Percentiles rank a stretch among this genome's conserved stretches.
phyloP scores from a whole-genome alignment of 2,113 vertebrate species.

The Chloropsis hardwickii region DNA sequence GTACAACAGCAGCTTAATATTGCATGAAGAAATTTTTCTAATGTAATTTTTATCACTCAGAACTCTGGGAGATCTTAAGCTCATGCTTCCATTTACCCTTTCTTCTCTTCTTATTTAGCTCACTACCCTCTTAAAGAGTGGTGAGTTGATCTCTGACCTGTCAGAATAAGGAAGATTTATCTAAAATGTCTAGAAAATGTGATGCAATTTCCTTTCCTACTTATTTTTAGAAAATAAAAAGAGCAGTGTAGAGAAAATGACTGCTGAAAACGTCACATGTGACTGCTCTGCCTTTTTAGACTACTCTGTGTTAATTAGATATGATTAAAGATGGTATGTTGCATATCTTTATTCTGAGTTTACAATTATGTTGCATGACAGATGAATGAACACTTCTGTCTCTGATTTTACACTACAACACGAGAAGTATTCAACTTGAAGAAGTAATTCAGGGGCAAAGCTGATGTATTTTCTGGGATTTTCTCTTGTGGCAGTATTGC shows the following conservation, averaged over 20 bases:
- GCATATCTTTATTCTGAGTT: background rate
- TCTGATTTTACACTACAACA: background rate
- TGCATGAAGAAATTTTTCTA: conserved; percentile 1
- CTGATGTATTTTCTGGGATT: background rate
- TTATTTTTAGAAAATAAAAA: background rate
- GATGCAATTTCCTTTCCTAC: background rate
- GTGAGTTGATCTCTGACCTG: background rate
- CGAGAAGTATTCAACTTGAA: background rate
- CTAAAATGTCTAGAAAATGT: background rate
- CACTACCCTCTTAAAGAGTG: background rate
- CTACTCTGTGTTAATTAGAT: background rate
- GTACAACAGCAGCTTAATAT: conserved; percentile 7
- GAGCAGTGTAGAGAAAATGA: background rate
- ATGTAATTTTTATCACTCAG: background rate
- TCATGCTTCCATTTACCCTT: background rate
- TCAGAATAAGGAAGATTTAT: background rate
- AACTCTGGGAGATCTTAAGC: background rate
- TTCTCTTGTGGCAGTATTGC: background rate
- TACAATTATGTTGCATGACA: background rate
- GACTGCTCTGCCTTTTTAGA: background rate
- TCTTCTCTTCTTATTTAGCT: background rate
- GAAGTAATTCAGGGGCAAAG: background rate
- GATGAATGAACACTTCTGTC: background rate
- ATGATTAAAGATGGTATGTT: background rate
- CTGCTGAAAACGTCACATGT: background rate